phyloP scores from a whole-genome alignment of 2,113 vertebrate genomes.

The Poeciliopsis prolifica region DNA sequence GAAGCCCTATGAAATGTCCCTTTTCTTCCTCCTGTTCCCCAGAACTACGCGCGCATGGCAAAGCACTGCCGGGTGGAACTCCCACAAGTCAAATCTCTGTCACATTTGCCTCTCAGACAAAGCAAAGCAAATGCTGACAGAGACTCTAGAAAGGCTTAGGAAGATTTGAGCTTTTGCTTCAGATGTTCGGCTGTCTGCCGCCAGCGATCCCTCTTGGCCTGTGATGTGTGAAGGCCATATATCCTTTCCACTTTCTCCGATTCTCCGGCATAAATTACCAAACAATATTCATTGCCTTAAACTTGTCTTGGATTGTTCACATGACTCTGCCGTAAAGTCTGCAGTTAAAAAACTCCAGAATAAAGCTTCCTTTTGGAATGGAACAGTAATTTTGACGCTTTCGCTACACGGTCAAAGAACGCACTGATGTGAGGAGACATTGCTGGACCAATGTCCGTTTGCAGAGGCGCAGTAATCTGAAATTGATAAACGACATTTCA shows the following conservation, averaged over 20 bases:
- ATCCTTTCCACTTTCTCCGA: neutral
- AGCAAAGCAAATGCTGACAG: constrained; percentile 22
- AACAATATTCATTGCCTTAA: neutral
- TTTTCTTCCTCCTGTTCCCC: neutral
- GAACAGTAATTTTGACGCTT: neutral
- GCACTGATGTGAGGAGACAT: neutral
- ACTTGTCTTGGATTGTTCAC: neutral
- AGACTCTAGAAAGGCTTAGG: constrained; percentile 26
- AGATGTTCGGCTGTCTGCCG: constrained; percentile 23
- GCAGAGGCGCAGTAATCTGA: neutral
- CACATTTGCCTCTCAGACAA: constrained; percentile 7
- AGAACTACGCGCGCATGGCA: neutral
- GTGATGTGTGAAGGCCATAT: constrained; percentile 18
- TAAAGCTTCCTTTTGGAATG: neutral
- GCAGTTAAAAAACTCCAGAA: neutral
- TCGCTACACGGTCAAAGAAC: neutral
- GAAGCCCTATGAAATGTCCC: neutral
- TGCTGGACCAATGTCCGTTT: neutral
- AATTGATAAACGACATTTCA: neutral
- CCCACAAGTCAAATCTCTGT: constrained; percentile 30
- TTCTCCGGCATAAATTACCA: neutral
- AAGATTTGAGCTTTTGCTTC: constrained; percentile 25
- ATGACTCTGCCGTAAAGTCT: neutral
- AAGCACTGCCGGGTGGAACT: constrained; percentile 19
- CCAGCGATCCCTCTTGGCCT: constrained; percentile 1